Evolutionary conservation across 1,140 invertebrate genomes (phyloP), one percentile per base, ranked within the genome.

Genomic region (Arion vulgaris): DNA sequence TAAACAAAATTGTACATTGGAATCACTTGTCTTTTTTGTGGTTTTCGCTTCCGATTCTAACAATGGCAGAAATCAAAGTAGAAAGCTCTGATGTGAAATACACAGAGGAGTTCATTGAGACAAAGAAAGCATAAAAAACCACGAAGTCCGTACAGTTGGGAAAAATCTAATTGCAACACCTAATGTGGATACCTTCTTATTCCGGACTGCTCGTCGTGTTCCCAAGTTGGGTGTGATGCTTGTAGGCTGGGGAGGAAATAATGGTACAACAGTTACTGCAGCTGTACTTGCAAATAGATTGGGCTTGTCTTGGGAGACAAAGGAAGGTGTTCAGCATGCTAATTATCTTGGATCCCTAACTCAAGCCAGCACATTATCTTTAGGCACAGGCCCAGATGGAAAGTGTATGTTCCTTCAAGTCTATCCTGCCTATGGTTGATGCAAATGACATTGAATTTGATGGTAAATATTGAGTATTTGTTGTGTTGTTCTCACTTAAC

Each of bases 341-440:
- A 97, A 99, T 92, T 98, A 97, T 94, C 96, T 94, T 89, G 97
- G 98, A 2, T 98, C 97, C 0, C 93, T 99, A 28, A 96, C 96
- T 4, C 97, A 98, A 93, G 94, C 96, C 0, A 96, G 96, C 0
- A 99, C 98, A 0, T 94, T 98, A 0, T 94, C 94, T 73, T 91
- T 99, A 19, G 97, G 97, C 0, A 93, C 92, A 36, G 94, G 94
- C 34, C 87, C 85, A 80, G 93, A 94, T 62, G 92, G 94, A 32
- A 95, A 0, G 93, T 98, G 89, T 95, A 95, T 91, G 94, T 97
- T 15, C 96, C 97, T 95, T 98, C 93, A 95, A 94, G 41, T 94
- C 95, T 71, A 88, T 99, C 71, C 89, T 99, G 17, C 98, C 98
- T 0, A 97, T 98, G 95, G 95, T 98, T 0, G 92, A 97, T 90